Conservation (phyloP, 2,888 invertebrate species). For the Cerastis leucographa region DNA sequence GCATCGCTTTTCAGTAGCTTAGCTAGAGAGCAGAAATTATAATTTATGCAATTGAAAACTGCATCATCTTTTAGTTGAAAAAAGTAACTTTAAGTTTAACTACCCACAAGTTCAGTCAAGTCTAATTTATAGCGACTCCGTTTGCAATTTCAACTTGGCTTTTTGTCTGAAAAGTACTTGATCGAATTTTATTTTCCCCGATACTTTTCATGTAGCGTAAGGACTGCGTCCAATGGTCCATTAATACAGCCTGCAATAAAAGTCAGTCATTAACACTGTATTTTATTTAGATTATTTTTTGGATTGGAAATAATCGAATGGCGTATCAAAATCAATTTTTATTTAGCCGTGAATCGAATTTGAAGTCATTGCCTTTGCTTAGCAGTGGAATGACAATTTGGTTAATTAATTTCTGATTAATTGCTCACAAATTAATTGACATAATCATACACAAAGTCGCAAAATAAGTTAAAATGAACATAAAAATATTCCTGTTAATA, state of each 20-base stretch:
- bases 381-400: too few relatives aligned
- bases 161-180: not conserved
- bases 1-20: too few relatives aligned
- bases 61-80: too few relatives aligned
- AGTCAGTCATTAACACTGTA: not conserved
- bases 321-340: too few relatives aligned
- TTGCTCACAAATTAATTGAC: too few relatives aligned
- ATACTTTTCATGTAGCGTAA: not conserved
- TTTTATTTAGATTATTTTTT: not conserved
- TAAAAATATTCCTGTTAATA: not conserved
- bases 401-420: too few relatives aligned
- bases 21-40: not conserved
- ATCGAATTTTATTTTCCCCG: not conserved
- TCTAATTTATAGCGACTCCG: not conserved
- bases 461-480: not conserved
- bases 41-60: too few relatives aligned
- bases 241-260: too few relatives aligned
- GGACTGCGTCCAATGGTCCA: not conserved
- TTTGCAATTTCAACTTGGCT: not conserved
- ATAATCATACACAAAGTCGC: not conserved
- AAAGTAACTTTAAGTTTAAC: not conserved
- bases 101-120: not conserved
- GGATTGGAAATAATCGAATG: too few relatives aligned
- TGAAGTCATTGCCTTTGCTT: too few relatives aligned
- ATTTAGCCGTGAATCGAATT: not conserved